Conservation (phyloP, 1,140 invertebrate genomes). For the Archivesica marissinica region DNA sequence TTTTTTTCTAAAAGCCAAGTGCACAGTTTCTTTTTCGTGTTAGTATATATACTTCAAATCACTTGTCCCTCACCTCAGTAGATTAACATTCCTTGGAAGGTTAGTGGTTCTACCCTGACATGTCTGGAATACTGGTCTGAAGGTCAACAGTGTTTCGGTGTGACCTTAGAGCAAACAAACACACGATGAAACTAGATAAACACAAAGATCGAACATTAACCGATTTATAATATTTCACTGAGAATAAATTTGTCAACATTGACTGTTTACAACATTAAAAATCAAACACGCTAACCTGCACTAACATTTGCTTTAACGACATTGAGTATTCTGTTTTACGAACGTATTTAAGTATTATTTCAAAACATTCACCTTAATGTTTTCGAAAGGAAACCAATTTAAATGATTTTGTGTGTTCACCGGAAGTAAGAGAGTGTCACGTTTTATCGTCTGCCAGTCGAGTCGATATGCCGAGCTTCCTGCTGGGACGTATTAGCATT, state of each 20-base stretch:
- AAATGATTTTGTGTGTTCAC: constrained; percentile 31
- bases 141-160: too few relatives aligned
- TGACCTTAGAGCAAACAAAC: too few relatives aligned
- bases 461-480: constrained; percentile 17
- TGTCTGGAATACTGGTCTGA: too few relatives aligned
- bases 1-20: too few relatives aligned
- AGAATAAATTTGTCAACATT: neutral
- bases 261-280: neutral
- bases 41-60: too few relatives aligned
- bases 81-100: too few relatives aligned
- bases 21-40: too few relatives aligned
- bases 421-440: constrained; percentile 2
- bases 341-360: too few relatives aligned
- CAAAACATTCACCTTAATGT: too few relatives aligned
- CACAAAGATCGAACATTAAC: neutral
- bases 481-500: neutral
- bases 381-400: constrained; percentile 6
- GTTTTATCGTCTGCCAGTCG: neutral
- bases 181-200: too few relatives aligned
- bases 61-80: too few relatives aligned
- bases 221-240: neutral
- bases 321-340: neutral
- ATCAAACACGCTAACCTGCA: neutral
- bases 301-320: neutral
- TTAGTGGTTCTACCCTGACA: too few relatives aligned